Evolutionary conservation across 2,797 vertebrate genomes (phyloP).

Genomic region (Eleutherodactylus coqui): DNA sequence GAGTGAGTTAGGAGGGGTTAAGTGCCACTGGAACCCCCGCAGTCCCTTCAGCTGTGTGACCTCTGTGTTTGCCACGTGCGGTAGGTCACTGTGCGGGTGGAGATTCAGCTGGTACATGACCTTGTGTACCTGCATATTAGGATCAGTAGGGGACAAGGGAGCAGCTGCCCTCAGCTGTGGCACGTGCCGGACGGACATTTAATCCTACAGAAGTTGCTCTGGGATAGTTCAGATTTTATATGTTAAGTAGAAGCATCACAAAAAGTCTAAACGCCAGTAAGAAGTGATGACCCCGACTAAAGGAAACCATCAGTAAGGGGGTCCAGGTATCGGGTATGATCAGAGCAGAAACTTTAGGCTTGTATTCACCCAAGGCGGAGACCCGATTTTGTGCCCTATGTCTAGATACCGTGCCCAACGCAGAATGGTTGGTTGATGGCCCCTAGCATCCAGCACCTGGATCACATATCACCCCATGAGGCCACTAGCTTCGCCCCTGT

Average conservation of each 20-base stretch:
- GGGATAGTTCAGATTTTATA: background rate
- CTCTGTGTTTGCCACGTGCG: conserved; percentile 2
- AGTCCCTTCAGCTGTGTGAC: conserved; percentile 44
- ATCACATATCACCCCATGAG: too few species aligned
- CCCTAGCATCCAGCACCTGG: too few species aligned
- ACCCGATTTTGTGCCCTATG: too few species aligned
- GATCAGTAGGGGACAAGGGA: conserved; percentile 12
- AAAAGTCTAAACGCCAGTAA: background rate
- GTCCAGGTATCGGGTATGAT: too few species aligned
- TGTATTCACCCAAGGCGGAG: too few species aligned
- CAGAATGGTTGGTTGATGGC: too few species aligned
- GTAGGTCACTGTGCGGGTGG: conserved; percentile 35
- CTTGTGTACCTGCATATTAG: conserved; percentile 43
- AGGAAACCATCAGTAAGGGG: background rate
- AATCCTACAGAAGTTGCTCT: background rate
- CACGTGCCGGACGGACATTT: background rate
- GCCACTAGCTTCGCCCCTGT: too few species aligned
- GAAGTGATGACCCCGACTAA: too few species aligned
- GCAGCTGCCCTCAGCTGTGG: conserved; percentile 47
- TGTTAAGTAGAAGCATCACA: background rate
- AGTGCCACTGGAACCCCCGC: background rate
- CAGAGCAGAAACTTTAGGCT: too few species aligned
- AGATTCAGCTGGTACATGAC: conserved; percentile 49
- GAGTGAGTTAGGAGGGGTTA: background rate
- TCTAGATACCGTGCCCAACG: too few species aligned